Evolutionary conservation across 37 sponge, comb jelly and placozoan species (phyloP), one percentile per base, ranked within the genome.

Genomic region (Ephydatia muelleri): DNA sequence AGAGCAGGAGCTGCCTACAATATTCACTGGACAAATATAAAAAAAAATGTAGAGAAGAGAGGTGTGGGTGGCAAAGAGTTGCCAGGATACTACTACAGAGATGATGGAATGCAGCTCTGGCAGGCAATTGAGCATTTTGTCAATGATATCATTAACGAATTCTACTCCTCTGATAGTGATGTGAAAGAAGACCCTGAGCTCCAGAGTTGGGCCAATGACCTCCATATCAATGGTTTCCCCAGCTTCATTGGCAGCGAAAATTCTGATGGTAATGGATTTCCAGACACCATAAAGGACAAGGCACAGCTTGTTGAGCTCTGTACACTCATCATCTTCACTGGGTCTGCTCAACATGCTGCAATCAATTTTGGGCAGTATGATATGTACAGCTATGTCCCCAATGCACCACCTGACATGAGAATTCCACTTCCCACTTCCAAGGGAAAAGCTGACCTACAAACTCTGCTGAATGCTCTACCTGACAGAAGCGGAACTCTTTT

Each of bases 291-390:
- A 5, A 47, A 40, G 3, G 81, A 72, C 5, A 70, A 80, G n/a
- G 64, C 78, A 3, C 81, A 88, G 39, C 82, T 94, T 66, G 47
- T 91, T 6, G 77, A 83, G 5, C 57, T 65, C 79, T 83, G 83
- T 65, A 94, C 95, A 0, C 68, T 80, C 9, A 88, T 94, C 67
- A 91, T 94, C 25, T 94, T 89, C 79, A 88, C 88, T 68, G 86
- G 84, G 40, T 69, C 86, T 47, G 88, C 81, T 31, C 85, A 83
- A 34, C 95, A 94, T 67, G 64, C 89, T 40, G 89, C 95, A 33
- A 83, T 94, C 66, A 94, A 91, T 73, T 85, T 85, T 49, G 92
- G 92, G 38, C 95, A 94, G 78, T 91, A 79, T 72, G 75, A 88
- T 26, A 70, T 72, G 27, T 78, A 80, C 76, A 88, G 79, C 22